phyloP scores from a whole-genome alignment of 2,113 vertebrate genomes.

The Hippocampus abdominalis region DNA sequence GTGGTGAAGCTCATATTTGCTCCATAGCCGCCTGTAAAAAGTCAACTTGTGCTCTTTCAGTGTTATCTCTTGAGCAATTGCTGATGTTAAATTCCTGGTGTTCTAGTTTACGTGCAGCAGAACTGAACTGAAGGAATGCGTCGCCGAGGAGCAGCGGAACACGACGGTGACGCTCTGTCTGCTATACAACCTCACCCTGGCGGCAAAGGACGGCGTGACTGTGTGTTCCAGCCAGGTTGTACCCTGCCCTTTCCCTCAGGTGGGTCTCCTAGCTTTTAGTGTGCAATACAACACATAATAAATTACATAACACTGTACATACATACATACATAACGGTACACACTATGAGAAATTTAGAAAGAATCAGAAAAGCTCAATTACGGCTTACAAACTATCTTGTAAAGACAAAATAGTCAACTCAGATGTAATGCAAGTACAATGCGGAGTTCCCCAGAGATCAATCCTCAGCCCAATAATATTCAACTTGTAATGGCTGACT shows the following conservation, averaged over 20 bases:
- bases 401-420: too few relatives aligned
- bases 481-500: too few relatives aligned
- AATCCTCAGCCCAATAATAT: too few relatives aligned
- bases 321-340: too few relatives aligned
- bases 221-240: constrained; percentile 74
- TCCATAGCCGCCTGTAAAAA: background rate
- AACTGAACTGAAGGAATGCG: constrained; percentile 75
- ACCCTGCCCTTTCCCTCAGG: constrained; percentile 90
- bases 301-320: background rate
- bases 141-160: constrained; percentile 73
- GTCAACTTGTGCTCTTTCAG: background rate
- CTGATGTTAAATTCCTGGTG: constrained; percentile 8
- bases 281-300: background rate
- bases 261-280: constrained; percentile 52
- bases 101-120: constrained; percentile 85
- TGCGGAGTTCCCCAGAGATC: too few relatives aligned
- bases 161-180: constrained; percentile 78
- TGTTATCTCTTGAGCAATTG: constrained; percentile 3
- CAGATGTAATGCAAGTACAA: too few relatives aligned
- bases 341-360: too few relatives aligned
- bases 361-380: too few relatives aligned
- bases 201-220: constrained; percentile 65
- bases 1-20: background rate
- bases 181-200: constrained; percentile 78
- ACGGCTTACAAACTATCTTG: too few relatives aligned